Evolutionary conservation across 1,140 invertebrate genomes (phyloP), one percentile per base, ranked within the genome.

Genomic region (Meloidogyne floridensis): DNA sequence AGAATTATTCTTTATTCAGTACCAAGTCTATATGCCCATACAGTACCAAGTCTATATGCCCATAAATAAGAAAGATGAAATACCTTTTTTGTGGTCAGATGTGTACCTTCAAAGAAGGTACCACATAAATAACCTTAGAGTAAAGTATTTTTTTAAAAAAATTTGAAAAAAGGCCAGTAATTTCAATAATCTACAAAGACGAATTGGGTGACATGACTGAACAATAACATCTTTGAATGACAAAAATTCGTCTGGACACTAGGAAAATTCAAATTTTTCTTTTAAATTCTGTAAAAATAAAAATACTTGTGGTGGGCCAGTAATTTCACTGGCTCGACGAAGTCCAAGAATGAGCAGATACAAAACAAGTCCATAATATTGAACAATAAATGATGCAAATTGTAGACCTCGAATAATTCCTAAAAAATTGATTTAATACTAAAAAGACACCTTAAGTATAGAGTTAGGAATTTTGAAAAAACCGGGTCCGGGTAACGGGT

Each of bases 361-460:
- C 81, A 99, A 91, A 0, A 99, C 96, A 6, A 99, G 91, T 43
- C 92, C 98, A 98, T 86, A 86, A 92, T 98, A 99, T 90, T 99
- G 97, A 0, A 97, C 96, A 80, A 99, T 95, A 90, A 99, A 99
- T 0, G 97, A 99, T 0, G 97, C 95, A 92, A 99, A 99, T 91
- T 99, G 98, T 2, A 99, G 92, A 56, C 98, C 97, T 75, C 98
- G 92, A 84, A 99, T 98, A 75, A 99, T 98, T 75, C 77, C 77
- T 79, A 69, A 76, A 76, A 53, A 20, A 20, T 20, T 20, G 20
- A 20, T 20, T 20, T 20, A 20, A 20, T 20, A 20, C 20, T 20
- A 20, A 20, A 20, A 20, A 20, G 20, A 20, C 20, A 20, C 20
- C 20, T 20, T 20, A 20, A 20, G 20, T 20, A 20, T 20, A 20